These are phyloP conservation scores for Willowsia nigromaculata DNA, from an alignment of 2,888 invertebrate species.

Conservation along the genomic window DNA sequence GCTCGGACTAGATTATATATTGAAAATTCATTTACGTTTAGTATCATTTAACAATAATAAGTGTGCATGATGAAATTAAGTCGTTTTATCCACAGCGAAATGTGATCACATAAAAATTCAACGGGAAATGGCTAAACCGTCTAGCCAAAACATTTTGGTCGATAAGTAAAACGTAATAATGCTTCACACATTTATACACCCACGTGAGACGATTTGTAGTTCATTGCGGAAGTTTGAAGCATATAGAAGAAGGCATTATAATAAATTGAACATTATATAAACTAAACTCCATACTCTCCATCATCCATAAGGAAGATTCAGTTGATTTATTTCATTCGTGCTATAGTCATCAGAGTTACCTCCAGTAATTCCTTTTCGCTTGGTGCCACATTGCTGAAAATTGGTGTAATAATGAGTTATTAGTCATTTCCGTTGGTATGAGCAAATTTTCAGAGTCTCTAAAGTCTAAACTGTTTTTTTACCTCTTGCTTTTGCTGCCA, in stretches of 20 bases:
- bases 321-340: constrained; percentile 88
- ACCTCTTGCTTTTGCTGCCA: constrained; percentile 98
- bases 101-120: constrained; percentile 51
- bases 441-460: no score
- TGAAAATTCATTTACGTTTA: constrained; percentile 25
- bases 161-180: neutral
- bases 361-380: constrained; percentile 82
- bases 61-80: constrained; percentile 6
- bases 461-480: constrained; percentile 76
- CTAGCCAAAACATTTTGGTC: neutral
- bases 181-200: neutral
- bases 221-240: neutral
- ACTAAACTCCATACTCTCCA: constrained; percentile 43
- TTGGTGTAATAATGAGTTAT: no score
- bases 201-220: neutral
- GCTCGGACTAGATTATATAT: constrained; percentile 65
- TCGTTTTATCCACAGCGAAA: constrained; percentile 17
- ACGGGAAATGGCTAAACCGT: neutral
- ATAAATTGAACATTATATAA: constrained; percentile 18
- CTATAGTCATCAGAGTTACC: constrained; percentile 87
- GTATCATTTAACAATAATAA: neutral
- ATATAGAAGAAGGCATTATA: neutral
- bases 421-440: no score
- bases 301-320: constrained; percentile 78
- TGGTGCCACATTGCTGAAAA: constrained; percentile 88